These are phyloP conservation scores for Scopus umbretta DNA, from an alignment of 2,113 vertebrate species.

Conservation along the genomic window DNA sequence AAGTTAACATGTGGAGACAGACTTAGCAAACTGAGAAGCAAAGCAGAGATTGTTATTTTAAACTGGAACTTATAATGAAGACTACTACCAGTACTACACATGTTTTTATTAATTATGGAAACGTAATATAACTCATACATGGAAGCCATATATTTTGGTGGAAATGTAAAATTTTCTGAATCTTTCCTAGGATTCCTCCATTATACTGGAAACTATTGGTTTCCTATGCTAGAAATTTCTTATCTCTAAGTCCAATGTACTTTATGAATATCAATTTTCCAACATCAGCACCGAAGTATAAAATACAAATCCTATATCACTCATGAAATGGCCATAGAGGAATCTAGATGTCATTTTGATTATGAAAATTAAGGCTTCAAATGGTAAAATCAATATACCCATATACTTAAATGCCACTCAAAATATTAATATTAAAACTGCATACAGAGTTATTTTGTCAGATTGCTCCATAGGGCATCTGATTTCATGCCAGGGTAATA, in stretches of 20 bases:
- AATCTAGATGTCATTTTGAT: background rate
- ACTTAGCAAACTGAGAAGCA: background rate
- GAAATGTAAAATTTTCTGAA: background rate
- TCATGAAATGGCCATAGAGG: background rate
- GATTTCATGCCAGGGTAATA: background rate
- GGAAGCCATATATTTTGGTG: background rate
- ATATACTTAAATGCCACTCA: background rate
- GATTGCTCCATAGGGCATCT: background rate
- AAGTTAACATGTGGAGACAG: conserved; percentile 51
- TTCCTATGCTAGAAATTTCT: background rate
- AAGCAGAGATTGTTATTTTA: background rate
- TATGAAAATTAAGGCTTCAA: background rate
- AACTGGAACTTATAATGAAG: background rate
- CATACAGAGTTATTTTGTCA: background rate
- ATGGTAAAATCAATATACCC: background rate
- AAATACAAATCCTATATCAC: background rate
- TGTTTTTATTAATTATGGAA: background rate
- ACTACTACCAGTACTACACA: background rate
- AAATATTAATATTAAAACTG: background rate
- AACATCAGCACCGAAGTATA: background rate
- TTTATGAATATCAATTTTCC: background rate
- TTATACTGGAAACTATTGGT: background rate
- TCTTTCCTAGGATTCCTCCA: background rate
- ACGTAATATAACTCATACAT: background rate
- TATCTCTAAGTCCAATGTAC: background rate